Conservation (phyloP, 1,140 invertebrate genomes). For the Drosophila repleta region DNA sequence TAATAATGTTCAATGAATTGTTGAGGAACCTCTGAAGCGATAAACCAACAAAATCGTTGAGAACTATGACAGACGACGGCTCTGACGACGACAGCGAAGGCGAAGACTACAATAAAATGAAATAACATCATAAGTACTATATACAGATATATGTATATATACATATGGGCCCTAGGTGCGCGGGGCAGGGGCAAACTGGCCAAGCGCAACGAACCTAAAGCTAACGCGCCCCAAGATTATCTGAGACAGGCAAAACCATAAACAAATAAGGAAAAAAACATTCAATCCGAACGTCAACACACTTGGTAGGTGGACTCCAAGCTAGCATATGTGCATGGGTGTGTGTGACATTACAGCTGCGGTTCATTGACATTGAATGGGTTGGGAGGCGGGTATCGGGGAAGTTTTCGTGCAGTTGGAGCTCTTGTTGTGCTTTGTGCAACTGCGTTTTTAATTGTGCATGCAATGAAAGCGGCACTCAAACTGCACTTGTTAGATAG, state of each 20-base stretch:
- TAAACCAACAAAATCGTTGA: slow-evolving; percentile 68
- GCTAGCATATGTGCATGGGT: slow-evolving; percentile 2
- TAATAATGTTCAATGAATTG: slow-evolving; percentile 81
- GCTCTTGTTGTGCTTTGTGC: slow-evolving; percentile 18
- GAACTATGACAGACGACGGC: slow-evolving; percentile 57
- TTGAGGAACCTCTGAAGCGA: slow-evolving; percentile 68
- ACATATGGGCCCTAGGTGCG: slow-evolving; percentile 6
- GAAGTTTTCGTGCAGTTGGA: slow-evolving; percentile 21
- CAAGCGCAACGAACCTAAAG: slow-evolving; percentile 80
- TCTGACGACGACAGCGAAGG: slow-evolving; percentile 38
- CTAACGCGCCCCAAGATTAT: slow-evolving; percentile 78
- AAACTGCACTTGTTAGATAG: slow-evolving; percentile 66
- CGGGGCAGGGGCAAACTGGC: slow-evolving; percentile 36
- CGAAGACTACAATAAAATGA: slow-evolving; percentile 67
- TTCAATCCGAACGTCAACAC: slow-evolving; percentile 59
- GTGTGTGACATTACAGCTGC: slow-evolving; percentile 46
- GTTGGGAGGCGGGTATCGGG: slow-evolving; percentile 26
- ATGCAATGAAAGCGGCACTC: slow-evolving; percentile 75
- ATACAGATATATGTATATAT: slow-evolving; percentile 36
- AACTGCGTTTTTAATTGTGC: slow-evolving; percentile 81
- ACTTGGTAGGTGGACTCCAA: slow-evolving; percentile 43
- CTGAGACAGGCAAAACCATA: slow-evolving; percentile 73
- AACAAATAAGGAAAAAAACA: slow-evolving; percentile 77
- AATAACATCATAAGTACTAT: slow-evolving; percentile 76
- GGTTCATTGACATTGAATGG: slow-evolving; percentile 80